Evolutionary conservation across 2,888 invertebrate species (phyloP).

Genomic region (Epiperipatus broadwayi): DNA sequence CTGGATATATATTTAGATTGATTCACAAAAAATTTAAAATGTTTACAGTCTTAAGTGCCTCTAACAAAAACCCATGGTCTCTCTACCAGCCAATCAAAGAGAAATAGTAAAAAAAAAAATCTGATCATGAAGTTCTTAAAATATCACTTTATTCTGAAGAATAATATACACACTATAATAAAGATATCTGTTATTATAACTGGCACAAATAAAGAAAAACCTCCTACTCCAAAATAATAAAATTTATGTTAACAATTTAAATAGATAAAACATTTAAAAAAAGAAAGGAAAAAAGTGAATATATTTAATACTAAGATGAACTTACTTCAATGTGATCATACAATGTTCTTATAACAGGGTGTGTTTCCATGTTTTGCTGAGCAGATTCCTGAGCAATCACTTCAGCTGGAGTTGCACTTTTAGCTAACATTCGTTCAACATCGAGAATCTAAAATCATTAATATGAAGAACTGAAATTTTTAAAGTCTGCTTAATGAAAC

Average conservation of each 20-base stretch:
- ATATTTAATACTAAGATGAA: constrained; percentile 9
- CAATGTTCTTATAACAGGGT: constrained; percentile 90
- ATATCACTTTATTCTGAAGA: too few relatives aligned
- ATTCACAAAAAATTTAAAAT: too few relatives aligned
- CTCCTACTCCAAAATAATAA: too few relatives aligned
- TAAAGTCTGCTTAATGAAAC: not conserved
- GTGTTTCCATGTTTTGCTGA: constrained; percentile 51
- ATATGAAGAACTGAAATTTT: constrained; percentile 8
- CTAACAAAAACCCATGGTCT: too few relatives aligned
- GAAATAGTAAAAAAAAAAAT: too few relatives aligned
- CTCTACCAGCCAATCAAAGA: too few relatives aligned
- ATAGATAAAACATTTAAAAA: constrained; percentile 8
- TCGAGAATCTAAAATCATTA: constrained; percentile 52
- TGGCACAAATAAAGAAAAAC: constrained; percentile 11
- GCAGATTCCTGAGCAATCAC: constrained; percentile 28
- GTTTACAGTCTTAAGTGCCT: too few relatives aligned
- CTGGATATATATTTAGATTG: too few relatives aligned
- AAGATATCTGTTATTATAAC: too few relatives aligned
- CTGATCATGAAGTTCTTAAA: too few relatives aligned
- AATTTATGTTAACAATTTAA: not conserved
- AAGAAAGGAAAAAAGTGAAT: constrained; percentile 7
- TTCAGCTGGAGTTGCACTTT: constrained; percentile 51
- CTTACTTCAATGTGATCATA: constrained; percentile 74
- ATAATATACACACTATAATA: too few relatives aligned
- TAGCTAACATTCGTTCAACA: constrained; percentile 95